Evolutionary conservation across 2,797 vertebrate species (phyloP).

Genomic region (Aldrovandia affinis): DNA sequence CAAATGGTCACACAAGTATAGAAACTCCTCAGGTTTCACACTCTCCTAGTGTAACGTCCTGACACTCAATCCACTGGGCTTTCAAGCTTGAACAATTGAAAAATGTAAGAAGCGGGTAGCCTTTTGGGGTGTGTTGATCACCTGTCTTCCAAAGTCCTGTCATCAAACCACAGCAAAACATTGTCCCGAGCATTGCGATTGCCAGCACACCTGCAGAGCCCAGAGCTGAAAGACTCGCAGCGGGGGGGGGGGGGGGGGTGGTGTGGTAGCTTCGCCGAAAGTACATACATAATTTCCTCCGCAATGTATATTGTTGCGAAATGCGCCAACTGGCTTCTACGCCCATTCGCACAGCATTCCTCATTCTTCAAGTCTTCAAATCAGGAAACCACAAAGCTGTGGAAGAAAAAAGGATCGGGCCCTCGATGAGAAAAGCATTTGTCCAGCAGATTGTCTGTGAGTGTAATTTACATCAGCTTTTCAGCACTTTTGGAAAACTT

Average conservation of each 20-base stretch:
- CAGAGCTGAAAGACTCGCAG: neutral
- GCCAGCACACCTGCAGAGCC: neutral
- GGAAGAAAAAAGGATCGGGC: slow-evolving; percentile 3
- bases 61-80: slow-evolving; percentile 11
- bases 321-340: slow-evolving; percentile 16
- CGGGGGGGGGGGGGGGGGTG: too few relatives aligned
- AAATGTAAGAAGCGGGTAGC: neutral
- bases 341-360: slow-evolving; percentile 29
- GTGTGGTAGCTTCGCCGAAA: too few relatives aligned
- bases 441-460: slow-evolving; percentile 22
- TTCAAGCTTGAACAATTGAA: neutral
- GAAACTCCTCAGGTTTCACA: slow-evolving; percentile 14
- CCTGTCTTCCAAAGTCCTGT: slow-evolving; percentile 8
- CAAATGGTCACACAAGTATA: slow-evolving; percentile 18
- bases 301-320: neutral
- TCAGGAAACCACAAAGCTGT: slow-evolving; percentile 33
- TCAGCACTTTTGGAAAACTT: neutral
- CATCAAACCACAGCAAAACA: neutral
- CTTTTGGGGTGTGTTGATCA: slow-evolving; percentile 14
- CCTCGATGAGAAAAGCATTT: slow-evolving; percentile 26
- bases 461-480: neutral
- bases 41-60: slow-evolving; percentile 19
- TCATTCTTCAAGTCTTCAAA: slow-evolving; percentile 28
- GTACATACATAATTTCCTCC: too few relatives aligned
- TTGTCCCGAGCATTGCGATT: neutral